Evolutionary conservation across 2,113 vertebrate species (phyloP).

Genomic region (Plotosus lineatus): DNA sequence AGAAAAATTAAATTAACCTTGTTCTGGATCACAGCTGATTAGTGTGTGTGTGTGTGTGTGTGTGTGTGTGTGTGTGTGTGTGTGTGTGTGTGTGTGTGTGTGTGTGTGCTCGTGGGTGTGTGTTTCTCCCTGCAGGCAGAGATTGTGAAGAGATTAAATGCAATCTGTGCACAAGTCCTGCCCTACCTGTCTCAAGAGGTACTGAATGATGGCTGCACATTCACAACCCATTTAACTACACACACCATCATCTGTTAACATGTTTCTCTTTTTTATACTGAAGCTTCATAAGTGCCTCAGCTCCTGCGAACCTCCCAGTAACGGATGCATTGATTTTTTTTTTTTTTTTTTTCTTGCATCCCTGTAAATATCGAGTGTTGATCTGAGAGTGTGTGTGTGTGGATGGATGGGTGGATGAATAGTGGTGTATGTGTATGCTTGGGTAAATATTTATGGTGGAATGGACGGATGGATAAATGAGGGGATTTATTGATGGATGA

Average conservation of each 20-base stretch:
- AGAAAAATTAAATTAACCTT: neutral
- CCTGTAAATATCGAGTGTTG: constrained; percentile 22
- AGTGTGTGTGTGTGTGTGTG: neutral
- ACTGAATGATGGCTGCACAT: constrained; percentile 39
- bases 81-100: neutral
- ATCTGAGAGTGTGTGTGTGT: neutral
- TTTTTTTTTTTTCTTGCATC: neutral
- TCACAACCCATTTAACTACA: neutral
- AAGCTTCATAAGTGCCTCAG: neutral
- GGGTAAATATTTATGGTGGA: neutral
- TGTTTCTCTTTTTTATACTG: neutral
- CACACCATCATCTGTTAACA: neutral
- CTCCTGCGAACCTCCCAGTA: neutral
- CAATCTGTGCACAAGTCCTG: constrained; percentile 95
- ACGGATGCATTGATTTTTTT: constrained; percentile 5
- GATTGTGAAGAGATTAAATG: constrained; percentile 96
- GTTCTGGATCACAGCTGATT: neutral
- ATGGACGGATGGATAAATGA: neutral
- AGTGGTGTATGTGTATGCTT: no score
- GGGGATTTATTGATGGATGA: constrained; percentile 24
- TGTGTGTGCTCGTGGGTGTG: neutral
- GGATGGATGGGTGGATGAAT: neutral
- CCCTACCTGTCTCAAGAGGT: constrained; percentile 98
- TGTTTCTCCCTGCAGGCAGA: constrained; percentile 80
- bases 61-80: constrained; percentile 3